Base-by-base conservation (phyloP, 2,113 vertebrate genomes). In the Oryzias celebensis region DNA sequence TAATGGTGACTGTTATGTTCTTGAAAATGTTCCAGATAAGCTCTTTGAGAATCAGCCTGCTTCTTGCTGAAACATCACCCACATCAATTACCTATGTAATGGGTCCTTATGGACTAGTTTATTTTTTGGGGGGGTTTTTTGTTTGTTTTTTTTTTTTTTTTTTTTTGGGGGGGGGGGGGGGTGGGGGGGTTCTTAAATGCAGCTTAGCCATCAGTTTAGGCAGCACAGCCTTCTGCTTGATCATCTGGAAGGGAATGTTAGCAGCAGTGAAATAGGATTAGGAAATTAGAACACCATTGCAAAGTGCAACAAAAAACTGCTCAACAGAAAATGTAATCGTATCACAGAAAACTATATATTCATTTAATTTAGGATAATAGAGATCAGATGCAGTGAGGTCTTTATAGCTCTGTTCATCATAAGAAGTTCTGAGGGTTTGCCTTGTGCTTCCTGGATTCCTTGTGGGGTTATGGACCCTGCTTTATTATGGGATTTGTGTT, bases 261-360 rank as follows among this genome's bases (percentile, higher is more conserved):
- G 45, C 20, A 36, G 41, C 53, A 15, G 16, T 16, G 28, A 57
- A 23, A 22, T 31, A 18, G 26, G 54, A 51, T 54, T 8, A 47
- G n/a, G 64, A 24, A 45, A 3, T 10, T 3, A 47, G 41, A 8
- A n/a, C 12, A 23, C 10, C 26, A 0, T 8, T 36, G 31, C 7
- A 36, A 36, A 36, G 31, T 36, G 36, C 36, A 36, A 36, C 36
- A 2, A 36, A 36, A 12, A 36, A 10, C 8, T 10, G 2, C 52
- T 13, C n/a, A 5, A 58, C 1, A 22, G 47, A n/a, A 73, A 43
- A 78, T 65, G 31, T 14, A 55, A 51, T 75, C 18, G 57, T 23
- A 14, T 45, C 10, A n/a, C 43, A 20, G 44, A 2, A 2, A 28
- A 23, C 24, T 58, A 60, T 42, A 18, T 15, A 36, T 36, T 36